A percentile compares a stretch with the other conserved stretches of the same genome.
phyloP scores from a whole-genome alignment of 2,113 vertebrate species.

The Bos javanicus region DNA sequence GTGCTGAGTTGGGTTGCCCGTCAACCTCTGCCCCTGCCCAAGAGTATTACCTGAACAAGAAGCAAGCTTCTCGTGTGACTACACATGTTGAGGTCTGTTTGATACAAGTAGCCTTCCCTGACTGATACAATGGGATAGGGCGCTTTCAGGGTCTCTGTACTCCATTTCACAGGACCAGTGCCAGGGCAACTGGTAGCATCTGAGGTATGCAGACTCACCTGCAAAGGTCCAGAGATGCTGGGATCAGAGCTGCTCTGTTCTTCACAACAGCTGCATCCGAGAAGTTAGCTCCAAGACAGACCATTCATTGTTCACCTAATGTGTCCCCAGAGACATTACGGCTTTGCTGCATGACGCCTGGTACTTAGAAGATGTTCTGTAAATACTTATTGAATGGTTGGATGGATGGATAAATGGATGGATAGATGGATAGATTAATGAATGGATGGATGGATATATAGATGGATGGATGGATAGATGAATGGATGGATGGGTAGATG shows the following conservation, averaged over 20 bases:
- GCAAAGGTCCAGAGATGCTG: not conserved
- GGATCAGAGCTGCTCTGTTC: not conserved
- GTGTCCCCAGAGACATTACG: not conserved
- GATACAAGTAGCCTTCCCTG: not conserved
- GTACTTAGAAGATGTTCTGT: not conserved
- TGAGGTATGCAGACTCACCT: not conserved
- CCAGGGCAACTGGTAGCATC: not conserved
- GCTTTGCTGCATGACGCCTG: not conserved
- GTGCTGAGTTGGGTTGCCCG: not conserved
- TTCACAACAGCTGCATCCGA: not conserved
- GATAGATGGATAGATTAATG: no score
- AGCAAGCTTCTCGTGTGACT: not conserved
- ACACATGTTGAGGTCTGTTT: not conserved
- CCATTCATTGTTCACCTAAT: not conserved
- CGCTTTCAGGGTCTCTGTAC: not conserved
- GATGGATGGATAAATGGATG: not conserved
- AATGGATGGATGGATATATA: not conserved
- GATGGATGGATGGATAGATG: no score
- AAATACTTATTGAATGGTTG: not conserved
- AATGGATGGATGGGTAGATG: not conserved
- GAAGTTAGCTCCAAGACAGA: not conserved
- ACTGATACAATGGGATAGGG: no score
- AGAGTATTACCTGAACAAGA: not conserved
- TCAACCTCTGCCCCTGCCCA: not conserved
- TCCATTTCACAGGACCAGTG: not conserved